Conservation (phyloP, 2,113 vertebrate genomes). For the Anhinga rufa region DNA sequence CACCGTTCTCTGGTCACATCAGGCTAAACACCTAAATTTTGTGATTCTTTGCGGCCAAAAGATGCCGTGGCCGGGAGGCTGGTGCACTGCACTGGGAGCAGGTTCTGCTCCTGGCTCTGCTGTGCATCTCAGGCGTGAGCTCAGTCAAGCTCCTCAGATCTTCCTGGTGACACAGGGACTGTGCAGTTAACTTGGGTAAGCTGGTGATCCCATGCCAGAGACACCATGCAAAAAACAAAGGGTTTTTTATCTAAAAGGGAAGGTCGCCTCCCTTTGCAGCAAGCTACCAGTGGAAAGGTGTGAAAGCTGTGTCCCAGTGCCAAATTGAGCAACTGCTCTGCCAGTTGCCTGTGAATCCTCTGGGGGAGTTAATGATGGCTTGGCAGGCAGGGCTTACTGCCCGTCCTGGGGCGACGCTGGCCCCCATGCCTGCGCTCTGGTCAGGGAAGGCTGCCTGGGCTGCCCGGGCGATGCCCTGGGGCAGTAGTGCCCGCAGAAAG, state of each 20-base stretch:
- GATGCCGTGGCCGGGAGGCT: not conserved
- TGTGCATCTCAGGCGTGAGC: not conserved
- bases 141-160: not conserved
- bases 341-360: not conserved
- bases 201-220: not conserved
- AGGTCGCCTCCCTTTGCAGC: not conserved
- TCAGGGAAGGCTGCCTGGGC: not conserved
- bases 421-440: not conserved
- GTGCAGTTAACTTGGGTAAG: not conserved
- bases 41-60: not conserved
- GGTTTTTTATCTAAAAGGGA: not conserved
- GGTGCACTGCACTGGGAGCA: not conserved
- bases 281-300: not conserved
- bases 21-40: not conserved
- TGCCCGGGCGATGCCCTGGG: fast-evolving
- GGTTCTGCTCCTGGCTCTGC: not conserved
- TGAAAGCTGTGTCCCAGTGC: not conserved
- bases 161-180: not conserved
- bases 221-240: not conserved
- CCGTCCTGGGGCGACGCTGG: not conserved
- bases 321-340: fast-evolving
- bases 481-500: not conserved
- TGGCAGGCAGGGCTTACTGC: not conserved
- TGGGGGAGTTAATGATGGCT: no score
- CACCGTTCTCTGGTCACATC: not conserved